Evolutionary conservation across 2,888 invertebrate genomes (phyloP).

Genomic region (Phalangium opilio): DNA sequence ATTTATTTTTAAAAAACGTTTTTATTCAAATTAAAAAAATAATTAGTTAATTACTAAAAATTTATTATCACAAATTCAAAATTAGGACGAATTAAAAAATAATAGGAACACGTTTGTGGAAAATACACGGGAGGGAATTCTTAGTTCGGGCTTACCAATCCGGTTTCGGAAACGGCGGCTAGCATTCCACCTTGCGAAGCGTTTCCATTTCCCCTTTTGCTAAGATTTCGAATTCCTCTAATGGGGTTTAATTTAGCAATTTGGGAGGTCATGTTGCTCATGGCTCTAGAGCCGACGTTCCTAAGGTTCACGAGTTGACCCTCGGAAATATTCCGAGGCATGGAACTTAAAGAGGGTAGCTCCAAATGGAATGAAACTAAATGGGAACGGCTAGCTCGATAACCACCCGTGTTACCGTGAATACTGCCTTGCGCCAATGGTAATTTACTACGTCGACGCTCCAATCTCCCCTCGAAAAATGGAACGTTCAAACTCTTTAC

Average conservation of each 20-base stretch:
- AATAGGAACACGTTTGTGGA: no score
- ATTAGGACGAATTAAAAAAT: no score
- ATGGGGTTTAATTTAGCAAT: slow-evolving; percentile 67
- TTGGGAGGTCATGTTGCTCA: slow-evolving; percentile 70
- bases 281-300: slow-evolving; percentile 39
- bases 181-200: neutral
- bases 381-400: slow-evolving; percentile 7
- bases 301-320: slow-evolving; percentile 65
- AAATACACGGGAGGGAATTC: no score
- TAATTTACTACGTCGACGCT: slow-evolving; percentile 23
- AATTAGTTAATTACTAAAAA: no score
- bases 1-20: no score
- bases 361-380: slow-evolving; percentile 16
- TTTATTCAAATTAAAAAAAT: no score
- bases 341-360: slow-evolving; percentile 23
- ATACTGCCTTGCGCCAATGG: slow-evolving; percentile 16
- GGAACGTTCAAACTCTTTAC: slow-evolving; percentile 44
- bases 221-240: slow-evolving; percentile 3
- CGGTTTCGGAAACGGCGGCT: no score
- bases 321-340: slow-evolving; percentile 65
- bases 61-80: no score
- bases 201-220: neutral
- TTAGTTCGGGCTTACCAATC: no score
- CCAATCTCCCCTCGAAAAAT: slow-evolving; percentile 48
- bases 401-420: slow-evolving; percentile 9